A percentile compares a stretch with the other conserved stretches of the same genome.
Conservation (phyloP, 2,113 vertebrate species). For the Cinclus cinclus region DNA sequence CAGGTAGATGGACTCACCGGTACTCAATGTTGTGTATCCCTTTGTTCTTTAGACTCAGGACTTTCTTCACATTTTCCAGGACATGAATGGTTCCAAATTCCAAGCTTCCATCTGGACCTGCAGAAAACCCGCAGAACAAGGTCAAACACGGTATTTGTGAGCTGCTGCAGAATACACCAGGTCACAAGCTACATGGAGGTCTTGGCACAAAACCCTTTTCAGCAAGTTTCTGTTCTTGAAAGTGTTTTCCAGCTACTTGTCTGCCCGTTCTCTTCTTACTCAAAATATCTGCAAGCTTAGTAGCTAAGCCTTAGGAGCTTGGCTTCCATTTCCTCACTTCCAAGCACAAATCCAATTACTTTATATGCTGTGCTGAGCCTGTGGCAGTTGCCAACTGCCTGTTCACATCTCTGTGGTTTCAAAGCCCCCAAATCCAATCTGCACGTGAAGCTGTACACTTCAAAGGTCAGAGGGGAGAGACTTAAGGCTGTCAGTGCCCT, state of each 20-base stretch:
- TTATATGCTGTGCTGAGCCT: not conserved
- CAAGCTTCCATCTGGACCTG: slow-evolving; percentile 77
- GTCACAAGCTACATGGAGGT: not conserved
- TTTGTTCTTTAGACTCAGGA: too few relatives aligned
- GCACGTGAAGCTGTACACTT: not conserved
- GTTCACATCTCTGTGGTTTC: not conserved
- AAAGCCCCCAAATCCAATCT: not conserved
- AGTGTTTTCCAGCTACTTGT: not conserved
- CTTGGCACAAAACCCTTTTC: not conserved
- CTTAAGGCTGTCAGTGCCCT: not conserved
- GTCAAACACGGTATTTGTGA: not conserved
- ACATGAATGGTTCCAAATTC: slow-evolving; percentile 86
- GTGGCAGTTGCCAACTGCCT: not conserved
- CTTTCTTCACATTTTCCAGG: too few relatives aligned
- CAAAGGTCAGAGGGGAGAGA: not conserved
- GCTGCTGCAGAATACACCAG: not conserved
- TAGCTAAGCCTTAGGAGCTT: not conserved
- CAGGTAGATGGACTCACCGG: too few relatives aligned
- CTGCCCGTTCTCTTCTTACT: not conserved
- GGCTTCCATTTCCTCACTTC: not conserved
- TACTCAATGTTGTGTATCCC: too few relatives aligned
- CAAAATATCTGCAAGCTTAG: not conserved
- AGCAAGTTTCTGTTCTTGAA: rapidly evolving
- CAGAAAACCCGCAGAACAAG: not conserved
- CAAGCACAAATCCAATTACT: not conserved